Evolutionary conservation across 2,797 vertebrate genomes (phyloP).

Genomic region (Bryconaethiops microstoma): DNA sequence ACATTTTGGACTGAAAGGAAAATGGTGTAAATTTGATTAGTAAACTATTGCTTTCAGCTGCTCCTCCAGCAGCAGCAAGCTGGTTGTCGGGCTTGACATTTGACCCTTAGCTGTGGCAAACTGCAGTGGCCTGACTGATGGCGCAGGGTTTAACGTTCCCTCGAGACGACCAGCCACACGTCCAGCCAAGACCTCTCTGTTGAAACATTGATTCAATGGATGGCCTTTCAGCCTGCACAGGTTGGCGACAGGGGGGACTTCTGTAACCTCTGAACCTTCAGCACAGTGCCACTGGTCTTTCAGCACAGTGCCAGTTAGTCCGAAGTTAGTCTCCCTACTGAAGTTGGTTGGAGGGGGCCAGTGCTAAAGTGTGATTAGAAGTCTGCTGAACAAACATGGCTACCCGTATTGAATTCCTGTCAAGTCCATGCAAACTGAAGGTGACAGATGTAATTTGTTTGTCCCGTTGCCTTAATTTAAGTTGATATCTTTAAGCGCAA

Average conservation of each 20-base stretch:
- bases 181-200: slow-evolving; percentile 75
- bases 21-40: neutral
- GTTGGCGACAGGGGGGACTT: slow-evolving; percentile 64
- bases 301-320: slow-evolving; percentile 10
- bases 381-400: slow-evolving; percentile 77
- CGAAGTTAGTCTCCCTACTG: slow-evolving; percentile 41
- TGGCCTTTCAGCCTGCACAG: slow-evolving; percentile 59
- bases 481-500: slow-evolving; percentile 75
- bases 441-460: slow-evolving; percentile 86
- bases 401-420: slow-evolving; percentile 79
- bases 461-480: slow-evolving; percentile 83
- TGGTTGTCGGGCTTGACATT: slow-evolving; percentile 63
- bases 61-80: slow-evolving; percentile 25
- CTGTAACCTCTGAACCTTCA: slow-evolving; percentile 67
- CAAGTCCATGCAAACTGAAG: slow-evolving; percentile 79
- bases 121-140: slow-evolving; percentile 79
- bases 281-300: slow-evolving; percentile 37
- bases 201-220: slow-evolving; percentile 81
- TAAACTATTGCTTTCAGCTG: slow-evolving; percentile 3
- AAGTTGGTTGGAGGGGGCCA: slow-evolving; percentile 57
- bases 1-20: neutral
- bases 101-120: slow-evolving; percentile 71
- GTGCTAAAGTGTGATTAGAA: slow-evolving; percentile 80
- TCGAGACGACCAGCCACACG: slow-evolving; percentile 83
- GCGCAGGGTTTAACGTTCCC: slow-evolving; percentile 85